These are phyloP conservation scores for Eristalis arbustorum DNA, from an alignment of 2,888 invertebrate genomes.

Conservation along the genomic window DNA sequence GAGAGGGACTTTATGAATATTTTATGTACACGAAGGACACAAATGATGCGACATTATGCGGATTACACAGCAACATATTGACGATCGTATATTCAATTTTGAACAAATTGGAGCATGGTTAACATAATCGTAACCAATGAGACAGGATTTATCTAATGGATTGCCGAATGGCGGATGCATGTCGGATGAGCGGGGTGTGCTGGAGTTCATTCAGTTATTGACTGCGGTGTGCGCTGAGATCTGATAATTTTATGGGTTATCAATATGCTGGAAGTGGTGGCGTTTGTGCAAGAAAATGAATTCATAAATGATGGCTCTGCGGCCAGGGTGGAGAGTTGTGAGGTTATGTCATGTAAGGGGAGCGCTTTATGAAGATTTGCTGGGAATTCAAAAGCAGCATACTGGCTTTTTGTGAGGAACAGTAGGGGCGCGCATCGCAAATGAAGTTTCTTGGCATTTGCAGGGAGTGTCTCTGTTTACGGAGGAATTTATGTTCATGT, in stretches of 20 bases:
- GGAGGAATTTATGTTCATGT: too few species aligned
- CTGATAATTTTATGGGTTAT: constrained; percentile 67
- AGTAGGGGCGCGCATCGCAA: background rate
- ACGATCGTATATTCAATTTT: constrained; percentile 70
- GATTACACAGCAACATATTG: constrained; percentile 70
- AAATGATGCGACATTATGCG: constrained; percentile 70
- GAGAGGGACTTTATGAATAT: constrained; percentile 69
- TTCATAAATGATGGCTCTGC: constrained; percentile 15
- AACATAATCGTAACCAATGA: constrained; percentile 70
- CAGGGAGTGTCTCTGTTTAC: background rate
- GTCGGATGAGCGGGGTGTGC: background rate
- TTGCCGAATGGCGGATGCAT: constrained; percentile 56
- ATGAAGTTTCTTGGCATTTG: background rate
- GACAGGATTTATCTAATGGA: constrained; percentile 70
- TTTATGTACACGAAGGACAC: constrained; percentile 69
- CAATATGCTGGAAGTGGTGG: constrained; percentile 49
- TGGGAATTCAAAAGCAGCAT: background rate
- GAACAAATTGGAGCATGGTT: constrained; percentile 71
- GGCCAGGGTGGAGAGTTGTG: constrained; percentile 13
- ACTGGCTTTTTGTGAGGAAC: background rate
- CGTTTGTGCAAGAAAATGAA: constrained; percentile 12
- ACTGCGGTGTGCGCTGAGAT: constrained; percentile 10
- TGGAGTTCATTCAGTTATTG: constrained; percentile 29
- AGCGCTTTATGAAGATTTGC: background rate
- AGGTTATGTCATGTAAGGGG: background rate